Evolutionary conservation across 2,113 vertebrate species (phyloP), one percentile per base, ranked within the genome.

Genomic region (Acinonyx jubatus): DNA sequence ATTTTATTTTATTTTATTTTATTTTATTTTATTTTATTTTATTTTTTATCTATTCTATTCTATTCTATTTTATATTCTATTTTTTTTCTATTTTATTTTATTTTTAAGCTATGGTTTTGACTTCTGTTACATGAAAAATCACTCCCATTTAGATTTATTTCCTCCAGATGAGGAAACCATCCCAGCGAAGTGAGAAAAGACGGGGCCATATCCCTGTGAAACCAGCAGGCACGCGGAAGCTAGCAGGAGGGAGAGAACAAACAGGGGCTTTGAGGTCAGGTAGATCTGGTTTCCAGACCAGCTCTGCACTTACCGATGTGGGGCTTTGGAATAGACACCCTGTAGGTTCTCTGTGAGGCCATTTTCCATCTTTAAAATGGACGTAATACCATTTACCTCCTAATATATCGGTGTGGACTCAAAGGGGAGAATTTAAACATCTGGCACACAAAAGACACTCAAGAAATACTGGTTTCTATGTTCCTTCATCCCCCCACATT

Each of bases 41-140:
- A 23, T 61, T 55, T 57, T 18, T 57, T 57, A 57, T 61, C 7
- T 61, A 61, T 61, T 61, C 23, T 61, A 21, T 21, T 69, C 45
- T 69, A 9, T 71, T 38, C 4, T 55, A 13, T 55, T 55, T 16
- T 55, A 16, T 55, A 45, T 45, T n/a, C 9, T 9, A 9, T 61
- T 55, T 66, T 15, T 68, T 16, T n/a, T 31, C 31, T 33, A 31
- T 68, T 33, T 41, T 29, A 76, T 76, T 76, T 45, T 84, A 68
- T 61, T 61, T 80, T 93, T 89, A 91, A 86, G 48, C 23, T 93
- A 79, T 61, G n/a, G 21, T 76, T 93, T 93, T 71, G 21, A 89
- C 52, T 78, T 55, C 71, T 78, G 4, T 73, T 69, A 18, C 33
- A 7, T 66, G 73, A 76, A 81, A 68, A 63, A 7, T 48, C 41